These are phyloP conservation scores for Cathartes aura DNA, from an alignment of 2,113 vertebrate genomes.

Conservation along the genomic window DNA sequence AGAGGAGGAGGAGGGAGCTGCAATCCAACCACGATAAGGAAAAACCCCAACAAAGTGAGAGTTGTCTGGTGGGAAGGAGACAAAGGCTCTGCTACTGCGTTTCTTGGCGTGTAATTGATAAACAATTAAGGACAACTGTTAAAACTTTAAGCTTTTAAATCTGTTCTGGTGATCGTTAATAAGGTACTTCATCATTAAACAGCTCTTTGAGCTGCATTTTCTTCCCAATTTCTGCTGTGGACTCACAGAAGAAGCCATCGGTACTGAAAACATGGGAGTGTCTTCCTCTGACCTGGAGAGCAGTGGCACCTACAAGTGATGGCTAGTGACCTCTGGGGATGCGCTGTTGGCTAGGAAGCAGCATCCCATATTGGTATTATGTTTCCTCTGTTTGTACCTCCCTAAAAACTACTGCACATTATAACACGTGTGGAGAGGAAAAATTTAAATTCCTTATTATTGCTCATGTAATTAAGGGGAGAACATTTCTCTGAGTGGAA, in stretches of 20 bases:
- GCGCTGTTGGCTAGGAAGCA: background rate
- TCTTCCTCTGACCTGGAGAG: background rate
- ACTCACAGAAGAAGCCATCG: background rate
- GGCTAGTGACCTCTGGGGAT: background rate
- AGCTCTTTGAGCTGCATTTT: background rate
- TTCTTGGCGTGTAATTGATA: background rate
- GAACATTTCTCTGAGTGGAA: background rate
- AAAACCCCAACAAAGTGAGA: background rate
- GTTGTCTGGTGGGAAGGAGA: background rate
- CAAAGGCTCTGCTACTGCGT: background rate
- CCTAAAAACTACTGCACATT: background rate
- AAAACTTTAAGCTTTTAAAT: background rate
- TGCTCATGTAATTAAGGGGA: background rate
- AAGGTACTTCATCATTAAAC: background rate
- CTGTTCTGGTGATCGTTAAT: background rate
- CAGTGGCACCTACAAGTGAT: no score
- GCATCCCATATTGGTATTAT: background rate
- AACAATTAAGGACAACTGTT: background rate
- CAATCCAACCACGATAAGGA: background rate
- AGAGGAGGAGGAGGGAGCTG: background rate
- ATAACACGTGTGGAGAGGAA: fast-evolving
- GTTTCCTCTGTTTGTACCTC: background rate
- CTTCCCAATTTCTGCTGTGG: background rate
- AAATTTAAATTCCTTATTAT: background rate
- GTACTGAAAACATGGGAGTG: background rate